phyloP scores from a whole-genome alignment of 2,113 vertebrate genomes.

The Cololabis saira region DNA sequence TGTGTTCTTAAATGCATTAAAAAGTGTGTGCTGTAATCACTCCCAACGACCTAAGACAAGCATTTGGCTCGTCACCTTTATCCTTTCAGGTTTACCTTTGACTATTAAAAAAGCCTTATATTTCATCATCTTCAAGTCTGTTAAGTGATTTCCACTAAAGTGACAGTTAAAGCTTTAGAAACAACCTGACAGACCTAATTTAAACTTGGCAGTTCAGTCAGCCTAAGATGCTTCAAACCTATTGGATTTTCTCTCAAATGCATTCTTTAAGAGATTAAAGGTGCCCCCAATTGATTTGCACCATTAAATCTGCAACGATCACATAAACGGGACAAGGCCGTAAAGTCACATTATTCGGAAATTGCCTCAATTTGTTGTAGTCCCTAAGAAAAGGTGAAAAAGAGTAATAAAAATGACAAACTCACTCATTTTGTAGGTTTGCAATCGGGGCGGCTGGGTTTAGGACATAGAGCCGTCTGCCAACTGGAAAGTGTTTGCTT shows the following conservation, averaged over 20 bases:
- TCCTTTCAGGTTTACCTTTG: not conserved
- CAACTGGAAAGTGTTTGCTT: too few species aligned
- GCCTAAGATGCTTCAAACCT: not conserved
- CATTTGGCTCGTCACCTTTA: not conserved
- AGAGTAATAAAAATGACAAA: not conserved
- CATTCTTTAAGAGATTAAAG: not conserved
- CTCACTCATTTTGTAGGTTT: not conserved
- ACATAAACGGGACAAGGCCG: not conserved
- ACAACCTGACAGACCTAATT: slow-evolving; percentile 7
- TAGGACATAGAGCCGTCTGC: too few species aligned
- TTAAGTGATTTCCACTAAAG: not conserved
- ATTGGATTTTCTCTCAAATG: slow-evolving; percentile 14
- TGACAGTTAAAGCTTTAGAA: slow-evolving; percentile 13
- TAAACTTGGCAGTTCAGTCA: not conserved
- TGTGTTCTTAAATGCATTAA: too few species aligned
- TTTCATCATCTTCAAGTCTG: not conserved
- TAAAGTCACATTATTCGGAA: not conserved
- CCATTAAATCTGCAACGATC: not conserved
- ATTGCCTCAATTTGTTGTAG: not conserved
- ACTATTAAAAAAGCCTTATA: slow-evolving; percentile 7
- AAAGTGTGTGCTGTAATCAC: too few species aligned
- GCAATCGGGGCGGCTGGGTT: too few species aligned
- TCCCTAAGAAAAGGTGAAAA: not conserved
- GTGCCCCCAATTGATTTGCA: not conserved
- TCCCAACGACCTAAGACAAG: too few species aligned